A percentile compares a stretch with the other conserved stretches of the same genome.
These are phyloP conservation scores for Scolanthus callimorphus DNA, from an alignment of 92 coral and sea anemone genomes.

Conservation along the genomic window DNA sequence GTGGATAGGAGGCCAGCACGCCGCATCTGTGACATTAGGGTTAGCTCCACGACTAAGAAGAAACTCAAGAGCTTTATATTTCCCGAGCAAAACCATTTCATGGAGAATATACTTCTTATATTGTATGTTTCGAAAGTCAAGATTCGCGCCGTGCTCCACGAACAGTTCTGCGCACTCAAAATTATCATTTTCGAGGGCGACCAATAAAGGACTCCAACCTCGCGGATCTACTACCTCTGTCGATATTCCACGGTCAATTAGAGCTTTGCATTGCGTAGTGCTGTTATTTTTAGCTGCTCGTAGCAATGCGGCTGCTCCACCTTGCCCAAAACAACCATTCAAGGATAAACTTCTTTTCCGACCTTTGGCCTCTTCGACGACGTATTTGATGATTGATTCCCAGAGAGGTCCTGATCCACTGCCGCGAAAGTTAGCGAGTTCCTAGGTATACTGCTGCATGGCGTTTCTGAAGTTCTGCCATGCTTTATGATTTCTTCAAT, in stretches of 20 bases:
- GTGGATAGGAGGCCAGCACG: slow-evolving; percentile 86
- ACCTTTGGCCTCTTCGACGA: too few relatives aligned
- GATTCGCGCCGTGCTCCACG: slow-evolving; percentile 50
- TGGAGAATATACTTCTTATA: slow-evolving; percentile 55
- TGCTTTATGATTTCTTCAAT: too few relatives aligned
- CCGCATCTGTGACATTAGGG: slow-evolving; percentile 38
- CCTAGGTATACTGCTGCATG: too few relatives aligned
- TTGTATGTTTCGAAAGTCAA: slow-evolving; percentile 34
- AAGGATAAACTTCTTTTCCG: too few relatives aligned
- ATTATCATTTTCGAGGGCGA: slow-evolving; percentile 58
- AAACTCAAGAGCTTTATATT: slow-evolving; percentile 61
- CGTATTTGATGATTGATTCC: too few relatives aligned
- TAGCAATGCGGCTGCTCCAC: slow-evolving; percentile 49
- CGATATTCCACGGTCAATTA: slow-evolving; percentile 47
- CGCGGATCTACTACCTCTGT: slow-evolving; percentile 50
- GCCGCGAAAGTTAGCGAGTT: not conserved
- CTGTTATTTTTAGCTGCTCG: slow-evolving; percentile 69
- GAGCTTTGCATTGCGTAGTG: slow-evolving; percentile 26
- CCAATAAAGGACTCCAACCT: slow-evolving; percentile 66
- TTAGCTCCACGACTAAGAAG: slow-evolving; percentile 53
- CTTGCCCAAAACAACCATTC: slow-evolving; percentile 4
- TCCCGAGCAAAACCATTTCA: slow-evolving; percentile 51
- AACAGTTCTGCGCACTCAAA: slow-evolving; percentile 62
- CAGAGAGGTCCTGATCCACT: not conserved
- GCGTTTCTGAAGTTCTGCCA: too few relatives aligned